These are phyloP conservation scores for Dendrolimus kikuchii DNA, from an alignment of 1,140 invertebrate species.

Conservation along the genomic window DNA sequence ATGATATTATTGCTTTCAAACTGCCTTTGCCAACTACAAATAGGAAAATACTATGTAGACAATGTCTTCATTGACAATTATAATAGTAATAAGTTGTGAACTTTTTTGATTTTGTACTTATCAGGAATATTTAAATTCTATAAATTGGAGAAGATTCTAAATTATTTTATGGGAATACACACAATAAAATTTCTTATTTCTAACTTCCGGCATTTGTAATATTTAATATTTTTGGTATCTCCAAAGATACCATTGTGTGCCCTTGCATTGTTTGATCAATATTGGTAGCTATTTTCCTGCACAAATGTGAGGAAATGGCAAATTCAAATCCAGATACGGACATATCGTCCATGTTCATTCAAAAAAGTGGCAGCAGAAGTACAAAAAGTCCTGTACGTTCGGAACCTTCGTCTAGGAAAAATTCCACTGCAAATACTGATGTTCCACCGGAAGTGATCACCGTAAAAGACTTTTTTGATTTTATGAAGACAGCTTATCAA, in stretches of 20 bases:
- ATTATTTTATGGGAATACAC: not conserved
- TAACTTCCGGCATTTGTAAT: no score
- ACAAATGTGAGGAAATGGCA: constrained; percentile 35
- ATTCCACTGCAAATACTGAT: constrained; percentile 30
- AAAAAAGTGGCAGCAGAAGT: constrained; percentile 31
- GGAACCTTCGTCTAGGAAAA: constrained; percentile 32
- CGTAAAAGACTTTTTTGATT: constrained; percentile 80
- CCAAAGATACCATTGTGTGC: constrained; percentile 18
- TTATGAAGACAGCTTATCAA: constrained; percentile 81
- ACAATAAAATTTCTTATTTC: no score
- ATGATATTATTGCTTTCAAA: no score
- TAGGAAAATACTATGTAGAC: no score
- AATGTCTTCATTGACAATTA: no score
- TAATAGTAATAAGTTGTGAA: no score
- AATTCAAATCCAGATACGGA: constrained; percentile 46
- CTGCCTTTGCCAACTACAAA: no score
- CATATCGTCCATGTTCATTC: constrained; percentile 53
- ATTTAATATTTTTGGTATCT: no score
- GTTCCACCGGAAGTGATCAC: constrained; percentile 71
- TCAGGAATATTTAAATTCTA: constrained; percentile 3
- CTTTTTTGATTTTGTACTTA: not conserved
- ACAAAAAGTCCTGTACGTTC: constrained; percentile 32
- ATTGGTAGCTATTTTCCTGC: constrained; percentile 9
- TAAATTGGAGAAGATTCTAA: not conserved
- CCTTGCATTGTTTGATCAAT: constrained; percentile 49